Base-by-base conservation (phyloP, 2,888 invertebrate genomes). In the Drosophila aldrichi region DNA sequence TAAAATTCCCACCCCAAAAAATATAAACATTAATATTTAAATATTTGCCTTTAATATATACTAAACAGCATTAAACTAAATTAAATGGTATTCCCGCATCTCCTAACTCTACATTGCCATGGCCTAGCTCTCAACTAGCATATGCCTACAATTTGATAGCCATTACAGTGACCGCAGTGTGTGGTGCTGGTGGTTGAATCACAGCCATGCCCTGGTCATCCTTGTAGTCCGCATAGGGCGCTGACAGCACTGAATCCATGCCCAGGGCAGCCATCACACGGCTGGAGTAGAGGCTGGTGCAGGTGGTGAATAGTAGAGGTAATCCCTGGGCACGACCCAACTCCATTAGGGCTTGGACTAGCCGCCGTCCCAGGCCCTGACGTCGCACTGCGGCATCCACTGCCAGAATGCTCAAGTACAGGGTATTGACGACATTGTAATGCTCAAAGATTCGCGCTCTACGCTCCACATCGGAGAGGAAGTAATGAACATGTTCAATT, bases 261-360 rank as follows among this genome's bases (percentile, higher is more conserved):
- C 77, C 65, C 12, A 89, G 61, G 8, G 68, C 64, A 34, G 77
- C 64, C 61, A 88, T 84, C 14, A 90, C 62, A 3, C 76, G 74
- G 2, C 74, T 72, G 5, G 91, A 90, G 68, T 82, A 82, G 8
- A 70, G 29, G 56, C 90, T 91, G 0, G 91, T 89, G 64, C 91
- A 91, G 71, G 84, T 85, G 14, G 73, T 63, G 8, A 76, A 70
- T 16, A 85, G 56, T 5, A 90, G 46, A 1, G 80, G 78, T 46
- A 74, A 85, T 5, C 79, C 76, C 34, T 77, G 65, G 41, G 68
- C 57, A 0, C 77, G 85, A 0, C 79, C 91, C 51, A 81, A 34
- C 6, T 86, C 79, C 22, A 89, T 79, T 9, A 82, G 65, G 7
- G 75, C 70, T 22, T 62, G 46, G 6, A 84, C 81, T 8, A 91